Evolutionary conservation across 2,113 vertebrate genomes (phyloP).

Genomic region (Nematolebias whitei): DNA sequence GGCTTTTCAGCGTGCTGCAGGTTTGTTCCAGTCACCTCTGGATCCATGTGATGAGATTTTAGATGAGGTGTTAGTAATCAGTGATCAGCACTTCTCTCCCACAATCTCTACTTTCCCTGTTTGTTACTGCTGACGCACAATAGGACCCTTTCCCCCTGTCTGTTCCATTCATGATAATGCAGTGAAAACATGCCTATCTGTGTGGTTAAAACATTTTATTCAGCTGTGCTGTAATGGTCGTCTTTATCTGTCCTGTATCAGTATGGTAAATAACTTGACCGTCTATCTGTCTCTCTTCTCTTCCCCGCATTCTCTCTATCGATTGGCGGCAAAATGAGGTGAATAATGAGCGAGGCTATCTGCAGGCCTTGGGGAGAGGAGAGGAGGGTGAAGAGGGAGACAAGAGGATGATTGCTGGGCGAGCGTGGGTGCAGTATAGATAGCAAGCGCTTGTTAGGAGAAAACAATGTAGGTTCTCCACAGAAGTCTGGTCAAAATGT

Average conservation of each 20-base stretch:
- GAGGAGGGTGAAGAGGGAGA: constrained; percentile 25
- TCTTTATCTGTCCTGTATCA: constrained; percentile 41
- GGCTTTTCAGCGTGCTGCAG: constrained; percentile 41
- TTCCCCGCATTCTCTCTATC: constrained; percentile 22
- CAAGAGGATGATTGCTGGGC: constrained; percentile 42
- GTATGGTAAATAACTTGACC: constrained; percentile 50
- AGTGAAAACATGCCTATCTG: constrained; percentile 29
- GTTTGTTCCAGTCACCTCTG: constrained; percentile 32
- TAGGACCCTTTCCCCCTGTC: constrained; percentile 5
- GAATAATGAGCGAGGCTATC: constrained; percentile 25
- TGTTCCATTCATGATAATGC: constrained; percentile 41
- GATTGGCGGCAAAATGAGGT: constrained; percentile 23
- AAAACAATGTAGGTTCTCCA: constrained; percentile 30
- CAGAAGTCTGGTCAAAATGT: constrained; percentile 22
- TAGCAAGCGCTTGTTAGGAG: constrained; percentile 22
- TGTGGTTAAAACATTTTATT: constrained; percentile 44
- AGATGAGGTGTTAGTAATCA: constrained; percentile 27
- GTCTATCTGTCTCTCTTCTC: constrained; percentile 24
- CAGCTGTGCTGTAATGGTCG: constrained; percentile 37
- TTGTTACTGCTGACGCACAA: constrained; percentile 41
- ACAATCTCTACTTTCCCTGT: constrained; percentile 24
- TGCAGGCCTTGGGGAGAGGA: constrained; percentile 20
- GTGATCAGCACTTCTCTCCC: constrained; percentile 44
- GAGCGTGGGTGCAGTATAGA: constrained; percentile 33
- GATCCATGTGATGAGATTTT: constrained; percentile 36